These are phyloP conservation scores for Lepilemur ruficaudatus DNA, from an alignment of 2,797 vertebrate genomes.

Conservation along the genomic window DNA sequence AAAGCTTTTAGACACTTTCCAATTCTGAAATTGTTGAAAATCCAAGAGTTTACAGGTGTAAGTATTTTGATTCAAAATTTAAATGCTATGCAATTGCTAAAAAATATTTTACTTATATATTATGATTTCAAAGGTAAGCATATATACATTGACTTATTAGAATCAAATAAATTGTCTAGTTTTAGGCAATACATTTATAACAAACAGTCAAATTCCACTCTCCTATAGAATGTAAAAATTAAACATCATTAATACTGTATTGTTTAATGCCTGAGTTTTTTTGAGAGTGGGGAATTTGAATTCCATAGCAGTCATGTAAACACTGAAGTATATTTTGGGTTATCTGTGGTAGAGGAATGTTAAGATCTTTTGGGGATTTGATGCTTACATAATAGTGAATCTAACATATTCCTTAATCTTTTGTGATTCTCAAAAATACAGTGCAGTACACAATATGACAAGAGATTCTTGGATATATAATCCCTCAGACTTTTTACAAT, in stretches of 20 bases:
- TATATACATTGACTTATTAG: background rate
- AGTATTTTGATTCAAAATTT: constrained; percentile 22
- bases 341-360: background rate
- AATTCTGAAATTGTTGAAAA: background rate
- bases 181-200: background rate
- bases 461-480: background rate
- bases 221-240: background rate
- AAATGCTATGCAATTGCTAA: background rate
- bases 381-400: background rate
- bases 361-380: background rate
- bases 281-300: background rate
- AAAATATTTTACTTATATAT: background rate
- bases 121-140: background rate
- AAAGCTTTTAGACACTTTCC: background rate
- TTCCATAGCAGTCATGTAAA: background rate
- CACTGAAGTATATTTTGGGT: background rate
- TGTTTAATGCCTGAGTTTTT: background rate
- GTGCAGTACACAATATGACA: background rate
- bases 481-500: background rate
- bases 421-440: background rate
- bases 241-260: background rate
- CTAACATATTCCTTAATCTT: background rate
- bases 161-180: background rate
- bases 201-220: background rate
- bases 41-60: background rate